phyloP scores from a whole-genome alignment of 2,113 vertebrate genomes.

The Dipodomys spectabilis region DNA sequence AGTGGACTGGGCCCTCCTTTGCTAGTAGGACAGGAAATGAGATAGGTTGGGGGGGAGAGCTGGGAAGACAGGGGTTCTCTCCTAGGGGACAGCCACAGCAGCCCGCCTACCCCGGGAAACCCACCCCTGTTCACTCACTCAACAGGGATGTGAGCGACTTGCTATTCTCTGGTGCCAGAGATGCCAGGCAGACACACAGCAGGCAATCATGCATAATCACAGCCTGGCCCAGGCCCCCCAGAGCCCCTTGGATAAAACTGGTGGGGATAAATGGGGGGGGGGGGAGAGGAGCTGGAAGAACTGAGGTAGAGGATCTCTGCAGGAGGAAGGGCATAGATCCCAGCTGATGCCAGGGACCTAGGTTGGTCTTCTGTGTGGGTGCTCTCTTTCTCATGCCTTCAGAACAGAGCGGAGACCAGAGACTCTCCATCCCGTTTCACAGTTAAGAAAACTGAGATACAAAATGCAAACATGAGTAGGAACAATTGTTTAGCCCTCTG shows the following conservation, averaged over 20 bases:
- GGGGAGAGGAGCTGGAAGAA: background rate
- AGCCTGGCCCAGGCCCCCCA: background rate
- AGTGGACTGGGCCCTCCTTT: background rate
- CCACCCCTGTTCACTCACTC: no score
- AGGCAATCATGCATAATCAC: background rate
- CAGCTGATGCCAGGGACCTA: background rate
- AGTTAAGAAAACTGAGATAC: background rate
- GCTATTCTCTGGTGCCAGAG: background rate
- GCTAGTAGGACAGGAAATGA: conserved; percentile 56
- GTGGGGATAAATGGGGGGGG: background rate
- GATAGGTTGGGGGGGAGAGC: conserved; percentile 58
- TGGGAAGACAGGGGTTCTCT: background rate
- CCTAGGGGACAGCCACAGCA: background rate
- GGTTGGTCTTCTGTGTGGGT: background rate
- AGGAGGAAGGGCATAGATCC: background rate
- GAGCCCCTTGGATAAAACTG: background rate
- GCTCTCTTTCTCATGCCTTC: background rate
- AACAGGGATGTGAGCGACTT: background rate
- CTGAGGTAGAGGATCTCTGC: background rate
- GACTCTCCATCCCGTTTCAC: background rate
- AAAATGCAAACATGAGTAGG: background rate
- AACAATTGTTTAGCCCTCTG: fast-evolving
- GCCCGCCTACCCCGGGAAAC: background rate
- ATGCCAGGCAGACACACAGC: background rate
- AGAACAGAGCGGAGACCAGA: background rate